phyloP scores from a whole-genome alignment of 2,888 invertebrate genomes.

The Sminthurinus aureus region DNA sequence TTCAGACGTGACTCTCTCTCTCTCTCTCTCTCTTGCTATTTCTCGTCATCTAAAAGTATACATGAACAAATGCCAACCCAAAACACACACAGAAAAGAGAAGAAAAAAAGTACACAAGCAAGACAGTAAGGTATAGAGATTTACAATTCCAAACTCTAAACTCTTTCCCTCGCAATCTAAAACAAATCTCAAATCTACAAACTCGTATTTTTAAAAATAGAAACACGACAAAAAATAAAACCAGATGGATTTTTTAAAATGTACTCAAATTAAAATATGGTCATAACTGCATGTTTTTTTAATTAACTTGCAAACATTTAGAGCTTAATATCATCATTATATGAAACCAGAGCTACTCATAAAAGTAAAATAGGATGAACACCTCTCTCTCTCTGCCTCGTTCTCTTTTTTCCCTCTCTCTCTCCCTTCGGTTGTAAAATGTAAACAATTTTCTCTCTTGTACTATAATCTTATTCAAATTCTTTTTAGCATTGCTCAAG shows the following conservation, averaged over 20 bases:
- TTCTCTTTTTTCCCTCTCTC: background rate
- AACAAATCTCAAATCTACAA: slow-evolving; percentile 25
- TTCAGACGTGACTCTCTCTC: background rate
- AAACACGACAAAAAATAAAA: slow-evolving; percentile 16
- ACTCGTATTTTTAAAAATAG: slow-evolving; percentile 21
- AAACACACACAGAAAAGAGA: background rate
- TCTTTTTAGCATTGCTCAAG: too few relatives aligned
- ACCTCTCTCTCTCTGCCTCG: background rate
- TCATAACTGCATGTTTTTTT: slow-evolving; percentile 28
- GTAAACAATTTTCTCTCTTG: too few relatives aligned
- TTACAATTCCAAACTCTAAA: slow-evolving; percentile 24
- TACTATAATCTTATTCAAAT: too few relatives aligned
- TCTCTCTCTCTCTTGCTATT: too few relatives aligned
- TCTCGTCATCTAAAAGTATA: background rate
- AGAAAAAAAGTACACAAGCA: slow-evolving; percentile 7
- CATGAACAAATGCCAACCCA: slow-evolving; percentile 5
- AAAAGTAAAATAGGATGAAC: slow-evolving; percentile 4
- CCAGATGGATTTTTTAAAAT: slow-evolving; percentile 17
- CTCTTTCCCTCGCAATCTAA: slow-evolving; percentile 13
- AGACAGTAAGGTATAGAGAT: background rate
- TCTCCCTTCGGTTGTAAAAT: background rate
- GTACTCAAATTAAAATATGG: background rate
- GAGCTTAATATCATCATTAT: slow-evolving; percentile 20
- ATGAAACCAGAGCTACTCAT: slow-evolving; percentile 3
- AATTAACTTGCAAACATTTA: slow-evolving; percentile 21